Percentiles rank a stretch among this genome's conserved stretches.
phyloP scores from a whole-genome alignment of 2,113 vertebrate species.

The Vanacampus margaritifer region DNA sequence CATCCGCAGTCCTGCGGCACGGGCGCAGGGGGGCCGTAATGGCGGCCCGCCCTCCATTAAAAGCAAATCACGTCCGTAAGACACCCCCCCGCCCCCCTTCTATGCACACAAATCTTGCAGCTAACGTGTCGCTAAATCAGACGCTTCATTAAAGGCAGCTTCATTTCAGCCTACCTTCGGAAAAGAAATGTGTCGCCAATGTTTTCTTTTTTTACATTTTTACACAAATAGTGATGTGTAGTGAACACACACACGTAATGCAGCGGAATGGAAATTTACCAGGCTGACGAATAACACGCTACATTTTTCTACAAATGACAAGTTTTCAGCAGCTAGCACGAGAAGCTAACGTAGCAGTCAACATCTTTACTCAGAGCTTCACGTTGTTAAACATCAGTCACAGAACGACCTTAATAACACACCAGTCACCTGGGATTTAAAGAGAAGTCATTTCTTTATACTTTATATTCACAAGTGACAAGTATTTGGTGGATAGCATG shows the following conservation, averaged over 20 bases:
- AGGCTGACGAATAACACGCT: neutral
- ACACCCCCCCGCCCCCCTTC: neutral
- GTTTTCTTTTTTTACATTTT: neutral
- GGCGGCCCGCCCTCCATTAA: conserved; percentile 18
- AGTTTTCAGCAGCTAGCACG: neutral
- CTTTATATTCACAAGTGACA: too few species aligned
- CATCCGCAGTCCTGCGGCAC: conserved; percentile 10
- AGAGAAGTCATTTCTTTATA: too few species aligned
- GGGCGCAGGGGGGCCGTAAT: conserved; percentile 13
- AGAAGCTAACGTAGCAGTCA: too few species aligned
- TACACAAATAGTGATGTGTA: neutral
- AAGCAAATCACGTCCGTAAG: conserved; percentile 13
- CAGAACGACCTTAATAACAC: too few species aligned
- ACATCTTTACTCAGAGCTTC: too few species aligned
- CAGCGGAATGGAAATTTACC: neutral
- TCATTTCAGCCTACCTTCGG: neutral
- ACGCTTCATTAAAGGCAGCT: conserved; percentile 35
- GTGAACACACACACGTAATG: neutral
- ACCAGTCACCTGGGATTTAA: too few species aligned
- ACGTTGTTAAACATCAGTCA: too few species aligned
- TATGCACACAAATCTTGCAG: conserved; percentile 10
- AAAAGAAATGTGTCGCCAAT: neutral
- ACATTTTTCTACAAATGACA: neutral
- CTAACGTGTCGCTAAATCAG: conserved; percentile 25
- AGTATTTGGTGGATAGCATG: too few species aligned